These are phyloP conservation scores for Chiridota heheva DNA, from an alignment of 35 echinoderm and acorn worm species.

Conservation along the genomic window DNA sequence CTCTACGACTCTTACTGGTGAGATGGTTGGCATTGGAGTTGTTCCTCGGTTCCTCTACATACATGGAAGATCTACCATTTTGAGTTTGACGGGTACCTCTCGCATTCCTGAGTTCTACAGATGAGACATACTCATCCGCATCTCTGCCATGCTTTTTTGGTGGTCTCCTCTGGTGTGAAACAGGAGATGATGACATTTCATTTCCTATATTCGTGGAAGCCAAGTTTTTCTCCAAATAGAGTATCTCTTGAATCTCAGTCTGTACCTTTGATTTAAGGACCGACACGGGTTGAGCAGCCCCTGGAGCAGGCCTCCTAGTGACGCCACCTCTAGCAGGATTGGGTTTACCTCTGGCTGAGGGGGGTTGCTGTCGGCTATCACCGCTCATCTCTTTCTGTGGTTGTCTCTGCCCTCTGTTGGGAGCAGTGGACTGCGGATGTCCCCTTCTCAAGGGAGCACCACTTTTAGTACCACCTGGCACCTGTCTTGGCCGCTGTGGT, in stretches of 20 bases:
- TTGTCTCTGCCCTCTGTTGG: neutral
- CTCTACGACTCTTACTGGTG: neutral
- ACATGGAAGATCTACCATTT: neutral
- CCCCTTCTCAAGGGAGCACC: neutral
- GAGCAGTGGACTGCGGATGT: neutral
- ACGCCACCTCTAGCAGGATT: conserved; percentile 21
- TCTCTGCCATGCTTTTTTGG: neutral
- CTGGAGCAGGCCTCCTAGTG: conserved; percentile 48
- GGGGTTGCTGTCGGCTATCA: neutral
- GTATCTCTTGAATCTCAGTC: conserved; percentile 62
- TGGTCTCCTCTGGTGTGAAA: neutral
- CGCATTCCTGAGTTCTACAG: neutral
- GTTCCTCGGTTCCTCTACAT: conserved; percentile 67
- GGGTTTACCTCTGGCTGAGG: conserved; percentile 16
- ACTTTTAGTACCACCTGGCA: no score
- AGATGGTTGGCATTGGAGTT: conserved; percentile 92
- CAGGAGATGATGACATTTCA: no score
- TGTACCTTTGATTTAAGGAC: conserved; percentile 65
- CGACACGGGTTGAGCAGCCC: conserved; percentile 75
- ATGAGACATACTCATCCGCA: conserved; percentile 19
- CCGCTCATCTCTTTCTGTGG: neutral
- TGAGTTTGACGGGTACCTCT: neutral
- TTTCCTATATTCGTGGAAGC: conserved; percentile 54
- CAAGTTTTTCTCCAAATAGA: conserved; percentile 80
- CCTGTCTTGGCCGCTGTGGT: no score